Evolutionary conservation across 2,888 invertebrate genomes (phyloP), one percentile per base, ranked within the genome.

Genomic region (Halocaridina rubra): DNA sequence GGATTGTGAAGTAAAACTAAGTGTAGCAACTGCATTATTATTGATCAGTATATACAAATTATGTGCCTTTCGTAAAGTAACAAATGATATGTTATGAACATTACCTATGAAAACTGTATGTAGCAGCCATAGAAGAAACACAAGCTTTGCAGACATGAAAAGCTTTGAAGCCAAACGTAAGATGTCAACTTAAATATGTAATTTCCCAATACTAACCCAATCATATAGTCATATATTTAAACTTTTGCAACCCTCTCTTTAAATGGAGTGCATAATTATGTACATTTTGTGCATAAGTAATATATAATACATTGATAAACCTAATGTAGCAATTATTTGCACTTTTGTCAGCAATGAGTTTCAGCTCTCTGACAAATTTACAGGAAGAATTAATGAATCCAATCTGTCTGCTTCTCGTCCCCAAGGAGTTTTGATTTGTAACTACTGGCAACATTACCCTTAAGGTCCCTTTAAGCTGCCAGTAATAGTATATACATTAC

Each of bases 21-120:
- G 22, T 77, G 16, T 74, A 84, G 82, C 72, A 84, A 84, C 59
- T 84, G 76, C 53, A 81, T 77, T 82, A 82, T 82, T 84, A 84
- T 84, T 84, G 69, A 46, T 78, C 71, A 82, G 59, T 84, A 84
- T 84, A 84, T 84, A 84, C 82, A 84, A 84, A 84, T 84, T 32
- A 77, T 77, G 82, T 84, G 78, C 78, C 82, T 61, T n/a, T 78
- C 78, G 64, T 61, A 84, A 78, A 84, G 78, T 77, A 84, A 84
- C 61, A 71, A 72, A 84, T 84, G 82, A 84, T 84, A 84, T 84
- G 82, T 76, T 77, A 32, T 53, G 32, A 59, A 72, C 75, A 84
- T 72, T 78, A 84, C 82, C 82, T 78, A 59, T 77, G 78, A 71
- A 71, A 33, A 69, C 39, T 71, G 71, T 33, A 84, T 32, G 22